Evolutionary conservation across 2,113 vertebrate genomes (phyloP), one percentile per base, ranked within the genome.

Genomic region (Phrynocephalus versicolor): DNA sequence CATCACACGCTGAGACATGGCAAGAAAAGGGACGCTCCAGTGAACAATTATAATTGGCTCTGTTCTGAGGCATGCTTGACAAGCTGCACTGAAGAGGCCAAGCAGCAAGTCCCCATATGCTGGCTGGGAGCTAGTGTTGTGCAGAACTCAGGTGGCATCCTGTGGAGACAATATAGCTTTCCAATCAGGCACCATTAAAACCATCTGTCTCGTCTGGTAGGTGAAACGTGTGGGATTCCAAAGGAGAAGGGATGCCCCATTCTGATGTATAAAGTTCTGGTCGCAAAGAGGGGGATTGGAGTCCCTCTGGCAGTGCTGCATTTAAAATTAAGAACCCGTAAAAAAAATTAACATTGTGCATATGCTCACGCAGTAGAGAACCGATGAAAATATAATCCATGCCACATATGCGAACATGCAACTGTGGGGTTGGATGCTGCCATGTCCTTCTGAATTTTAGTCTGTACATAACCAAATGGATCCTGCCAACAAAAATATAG

Each of bases 41-140:
- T 86, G 84, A 86, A 16, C 84, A 86, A 73, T 86, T 86, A 86
- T 86, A 86, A 86, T 86, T 86, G 84, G 84, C 69, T 86, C 69
- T 73, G 62, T 81, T 85, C 55, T 55, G 70, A 74, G 70, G 39
- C 39, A 62, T 65, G 78, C 60, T 81, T 86, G 84, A 86, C 84
- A 86, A 81, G 78, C 70, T 74, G 69, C 74, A 70, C 70, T 65
- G 78, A 58, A 55, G 41, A 81, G 71, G n/a, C 58, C 37, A 69
- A 81, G 78, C 84, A 74, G 78, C 73, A 78, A 81, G 58, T 51
- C 71, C 74, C 79, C 27, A 25, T 80, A 73, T 73, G 57, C 70
- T 81, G 41, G 78, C 21, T 30, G 60, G 84, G 84, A 74, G 72
- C 55, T 81, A 6, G 58, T 81, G 78, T 33, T 86, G 37, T 74